Evolutionary conservation across 2,797 vertebrate species (phyloP), one percentile per base, ranked within the genome.

Genomic region (Kryptopterus vitreolus): DNA sequence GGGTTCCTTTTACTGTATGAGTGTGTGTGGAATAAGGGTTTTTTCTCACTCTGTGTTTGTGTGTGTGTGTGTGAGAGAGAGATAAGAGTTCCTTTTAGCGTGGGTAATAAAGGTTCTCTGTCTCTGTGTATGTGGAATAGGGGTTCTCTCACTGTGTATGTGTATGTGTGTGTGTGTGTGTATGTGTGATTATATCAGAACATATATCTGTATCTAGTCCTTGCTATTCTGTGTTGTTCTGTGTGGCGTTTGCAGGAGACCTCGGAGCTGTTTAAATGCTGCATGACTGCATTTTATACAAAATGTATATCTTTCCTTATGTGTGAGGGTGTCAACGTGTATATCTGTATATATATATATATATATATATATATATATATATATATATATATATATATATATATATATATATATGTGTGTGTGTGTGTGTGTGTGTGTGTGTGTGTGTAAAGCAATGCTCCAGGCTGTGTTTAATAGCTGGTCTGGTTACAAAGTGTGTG

Each of bases 391-490:
- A 53, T 35, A 13, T 68, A 13, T 69, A 18, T 68, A 6, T 68
- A 0, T 43, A 11, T 66, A 35, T 65, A 24, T 70, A 78, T 76
- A 24, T 70, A 20, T 76, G 55, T 33, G n/a, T 57, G 22, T 75
- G 31, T 79, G 53, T 75, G 33, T 52, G 38, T 62, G 33, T 63
- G 22, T 70, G 31, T 74, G 68, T 59, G 62, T 71, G 78, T 68
- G 72, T 77, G 57, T 81, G 71, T 77, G 59, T 35, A 20, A 18
- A 53, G 76, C 73, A 22, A 29, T 69, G 76, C 79, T 85, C 18
- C 79, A 75, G 82, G 82, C 82, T 84, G 75, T 83, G 77, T 87
- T 84, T 87, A 85, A 87, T 83, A 84, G 82, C 82, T 81, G 83
- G 80, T 58, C 78, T 78, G 83, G 84, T 83, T 63, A 26, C 70